Base-by-base conservation (phyloP, 2,888 invertebrate genomes). In the Torymus texanus region DNA sequence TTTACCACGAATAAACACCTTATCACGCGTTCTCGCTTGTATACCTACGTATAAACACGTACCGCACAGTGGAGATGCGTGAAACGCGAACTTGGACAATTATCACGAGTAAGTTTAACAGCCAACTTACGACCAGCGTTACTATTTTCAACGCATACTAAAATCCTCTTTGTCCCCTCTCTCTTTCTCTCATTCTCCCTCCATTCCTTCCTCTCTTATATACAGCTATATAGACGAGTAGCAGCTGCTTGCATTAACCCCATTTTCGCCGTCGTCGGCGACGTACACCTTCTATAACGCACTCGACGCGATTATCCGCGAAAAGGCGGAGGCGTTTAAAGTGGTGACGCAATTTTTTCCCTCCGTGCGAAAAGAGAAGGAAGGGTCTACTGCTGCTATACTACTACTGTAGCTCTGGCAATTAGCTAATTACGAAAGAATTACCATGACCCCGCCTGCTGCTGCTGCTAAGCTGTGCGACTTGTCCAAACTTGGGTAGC, bases 51-150 rank as follows among this genome's bases (percentile, higher is more conserved):
- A 65, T 14, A 16, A 2, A 21, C 21, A 21, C 21, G 21, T 21
- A 2, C 21, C 21, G 41, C 29, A 51, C 13, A 53, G 29, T 2
- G 53, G 24, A 53, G 53, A 53, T 50, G 16, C 53, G 68, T 68
- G 67, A 68, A 67, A 61, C 41, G 51, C 61, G 10, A 18, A 14
- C 51, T 14, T 16, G 41, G 16, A 71, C 70, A 65, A 79, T 79
- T 79, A 74, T 59, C 21, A 16, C 72, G 50, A 78, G 66, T 61
- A 61, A 61, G 13, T 72, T 74, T 73, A 79, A 73, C 62, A 58
- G 51, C 55, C 62, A 63, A 72, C 51, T 77, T 77, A 66, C 59
- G 29, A 50, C 51, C 73, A 62, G 55, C 59, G 29, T 1, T 16
- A 5, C 62, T 12, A 67, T 58, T 74, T 74, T 58, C 63, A 74